These are phyloP conservation scores for Pseudomyrmex pallidus DNA, from an alignment of 1,140 invertebrate species.

Conservation along the genomic window DNA sequence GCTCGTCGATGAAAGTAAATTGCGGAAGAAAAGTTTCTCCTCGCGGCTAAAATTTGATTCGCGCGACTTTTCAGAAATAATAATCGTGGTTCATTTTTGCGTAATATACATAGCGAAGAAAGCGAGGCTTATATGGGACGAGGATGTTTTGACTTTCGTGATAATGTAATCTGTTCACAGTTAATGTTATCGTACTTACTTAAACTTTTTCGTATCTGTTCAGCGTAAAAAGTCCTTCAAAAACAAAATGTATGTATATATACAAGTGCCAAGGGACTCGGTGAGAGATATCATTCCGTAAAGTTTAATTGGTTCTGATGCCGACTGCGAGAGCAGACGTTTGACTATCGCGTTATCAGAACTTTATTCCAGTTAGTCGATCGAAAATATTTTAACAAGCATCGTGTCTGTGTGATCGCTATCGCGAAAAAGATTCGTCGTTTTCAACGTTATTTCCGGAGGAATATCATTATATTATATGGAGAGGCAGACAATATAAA, in stretches of 20 bases:
- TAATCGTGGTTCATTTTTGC: background rate
- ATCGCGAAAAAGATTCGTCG: background rate
- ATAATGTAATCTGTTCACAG: background rate
- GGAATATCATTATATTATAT: background rate
- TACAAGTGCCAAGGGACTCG: background rate
- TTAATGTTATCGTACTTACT: slow-evolving; percentile 11
- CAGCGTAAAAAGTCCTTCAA: background rate
- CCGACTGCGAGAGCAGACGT: slow-evolving; percentile 4
- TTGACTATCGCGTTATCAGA: slow-evolving; percentile 6
- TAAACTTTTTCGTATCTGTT: background rate
- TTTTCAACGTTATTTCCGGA: background rate
- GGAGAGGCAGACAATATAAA: background rate
- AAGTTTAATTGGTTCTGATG: slow-evolving; percentile 40
- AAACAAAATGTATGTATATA: background rate
- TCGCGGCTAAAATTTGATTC: background rate
- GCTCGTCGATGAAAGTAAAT: slow-evolving; percentile 10
- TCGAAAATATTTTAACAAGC: slow-evolving; percentile 36
- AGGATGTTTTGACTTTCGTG: background rate
- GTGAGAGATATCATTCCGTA: slow-evolving; percentile 13
- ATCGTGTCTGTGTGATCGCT: background rate
- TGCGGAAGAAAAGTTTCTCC: background rate
- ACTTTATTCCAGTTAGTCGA: slow-evolving; percentile 14
- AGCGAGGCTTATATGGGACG: too few relatives aligned
- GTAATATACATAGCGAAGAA: background rate
- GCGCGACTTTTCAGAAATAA: background rate